Base-by-base conservation (phyloP, 1,140 invertebrate genomes). In the Diploscapter pachys region DNA sequence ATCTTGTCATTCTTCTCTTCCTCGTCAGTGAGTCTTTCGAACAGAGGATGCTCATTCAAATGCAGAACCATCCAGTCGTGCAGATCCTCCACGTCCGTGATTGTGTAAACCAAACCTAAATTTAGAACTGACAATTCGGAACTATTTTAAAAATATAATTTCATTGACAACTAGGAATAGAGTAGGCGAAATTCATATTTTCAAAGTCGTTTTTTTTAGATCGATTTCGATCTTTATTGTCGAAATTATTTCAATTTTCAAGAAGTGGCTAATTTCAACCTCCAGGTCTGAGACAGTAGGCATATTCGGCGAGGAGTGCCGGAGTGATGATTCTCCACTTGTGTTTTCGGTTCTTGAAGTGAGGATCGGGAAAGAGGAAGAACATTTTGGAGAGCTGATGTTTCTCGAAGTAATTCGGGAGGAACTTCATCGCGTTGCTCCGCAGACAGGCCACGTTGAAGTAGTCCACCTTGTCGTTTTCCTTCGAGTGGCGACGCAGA, bases 291-390 rank as follows among this genome's bases (percentile, higher is more conserved):
- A 99, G 87, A 57, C 96, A 90, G 88, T 95, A 99, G 0, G 96
- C 96, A 90, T 99, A 99, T 88, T 99, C 96, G 13, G 94, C 92
- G 56, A 99, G 87, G 13, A 98, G 87, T 77, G 91, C 92, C 79
- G 92, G 90, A 85, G 94, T 98, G 78, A 99, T 96, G 65, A 99
- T 99, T 76, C 97, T 90, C 96, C 96, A 99, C 88, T 99, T 99
- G 84, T 98, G 94, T 88, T 99, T 99, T 0, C 93, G 91, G 83
- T 93, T 96, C 87, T 99, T 99, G 86, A 99, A 99, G 89, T 99
- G 97, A 56, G 97, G 97, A 89, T 99, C 97, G 52, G 97, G 97
- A 87, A 97, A 99, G n/a, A 99, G 88, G 85, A 99, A 98, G 87
- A 99, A 99, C 91, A 99, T 95, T 88, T 99, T 99, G 77, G 91